Conservation (phyloP, 2,888 invertebrate genomes). For the Proisotoma minuta region DNA sequence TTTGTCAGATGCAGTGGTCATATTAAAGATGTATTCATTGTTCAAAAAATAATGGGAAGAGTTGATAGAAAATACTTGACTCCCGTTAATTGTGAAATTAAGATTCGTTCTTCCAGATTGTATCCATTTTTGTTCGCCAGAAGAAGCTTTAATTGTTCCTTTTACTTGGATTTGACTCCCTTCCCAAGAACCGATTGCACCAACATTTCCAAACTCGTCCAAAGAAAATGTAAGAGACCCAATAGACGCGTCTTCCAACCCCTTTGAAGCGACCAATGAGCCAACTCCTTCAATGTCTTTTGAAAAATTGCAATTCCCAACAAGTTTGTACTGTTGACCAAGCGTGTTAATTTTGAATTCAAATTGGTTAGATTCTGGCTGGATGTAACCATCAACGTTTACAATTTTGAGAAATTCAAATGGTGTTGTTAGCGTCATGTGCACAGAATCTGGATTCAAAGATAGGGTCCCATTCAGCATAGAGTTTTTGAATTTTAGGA, state of each 20-base stretch:
- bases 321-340: constrained; percentile 5
- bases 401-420: constrained; percentile 26
- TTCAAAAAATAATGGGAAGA: constrained; percentile 24
- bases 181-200: constrained; percentile 32
- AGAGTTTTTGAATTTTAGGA: constrained; percentile 13
- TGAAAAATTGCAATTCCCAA: neutral
- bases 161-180: constrained; percentile 23
- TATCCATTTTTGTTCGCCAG: constrained; percentile 13
- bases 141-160: constrained; percentile 19
- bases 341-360: constrained; percentile 11
- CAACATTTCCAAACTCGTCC: constrained; percentile 29
- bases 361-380: constrained; percentile 4
- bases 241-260: neutral
- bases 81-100: constrained; percentile 18
- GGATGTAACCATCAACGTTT: constrained; percentile 19
- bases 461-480: constrained; percentile 23
- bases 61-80: constrained; percentile 19
- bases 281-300: neutral
- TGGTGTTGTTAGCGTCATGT: constrained; percentile 20
- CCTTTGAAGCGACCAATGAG: neutral
- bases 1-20: constrained; percentile 21
- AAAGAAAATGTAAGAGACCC: constrained; percentile 22
- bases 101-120: constrained; percentile 25
- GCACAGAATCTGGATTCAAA: constrained; percentile 12
- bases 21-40: constrained; percentile 35